Evolutionary conservation across 2,888 invertebrate species (phyloP), one percentile per base, ranked within the genome.

Genomic region (Apotomis capreana): DNA sequence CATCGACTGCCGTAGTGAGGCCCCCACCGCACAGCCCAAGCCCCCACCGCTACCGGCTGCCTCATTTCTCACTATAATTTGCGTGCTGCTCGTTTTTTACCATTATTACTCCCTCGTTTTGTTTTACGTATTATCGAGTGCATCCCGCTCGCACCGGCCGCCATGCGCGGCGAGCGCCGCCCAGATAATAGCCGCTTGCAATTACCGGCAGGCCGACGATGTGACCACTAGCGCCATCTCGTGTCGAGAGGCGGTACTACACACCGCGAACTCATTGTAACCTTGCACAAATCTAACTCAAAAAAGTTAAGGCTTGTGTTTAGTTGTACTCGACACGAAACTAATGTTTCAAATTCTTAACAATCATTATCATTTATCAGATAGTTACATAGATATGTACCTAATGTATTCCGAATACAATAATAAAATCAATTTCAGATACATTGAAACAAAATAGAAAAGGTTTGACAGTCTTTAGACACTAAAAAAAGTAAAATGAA

Each of bases 31-130:
- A 82, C 84, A 79, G 79, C 83, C 79, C 80, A 80, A 82, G 86
- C 89, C 93, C 92, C 92, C 93, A 91, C 92, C 93, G 92, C 93
- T 92, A 92, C 92, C 92, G 92, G 90, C 91, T 92, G 91, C 90
- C 92, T 91, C 91, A 91, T 92, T 93, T 93, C 93, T 92, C 93
- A 93, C 92, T 92, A 92, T 93, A 93, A 93, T 93, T 93, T 93
- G 92, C 93, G 93, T 93, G 92, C 81, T 90, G 90, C 88, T 92
- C 91, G 92, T 93, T 93, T 93, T 93, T 93, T 92, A 92, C 91
- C 91, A 92, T 93, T 92, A 93, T 92, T 92, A 92, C 92, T 91
- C 90, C 92, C 93, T 91, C 92, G 93, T 92, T 92, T 92, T 92
- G 92, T 92, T 93, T 92, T 91, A 92, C 92, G 92, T 91, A 91